Conservation (phyloP, 2,888 invertebrate species). For the Volucella inanis region DNA sequence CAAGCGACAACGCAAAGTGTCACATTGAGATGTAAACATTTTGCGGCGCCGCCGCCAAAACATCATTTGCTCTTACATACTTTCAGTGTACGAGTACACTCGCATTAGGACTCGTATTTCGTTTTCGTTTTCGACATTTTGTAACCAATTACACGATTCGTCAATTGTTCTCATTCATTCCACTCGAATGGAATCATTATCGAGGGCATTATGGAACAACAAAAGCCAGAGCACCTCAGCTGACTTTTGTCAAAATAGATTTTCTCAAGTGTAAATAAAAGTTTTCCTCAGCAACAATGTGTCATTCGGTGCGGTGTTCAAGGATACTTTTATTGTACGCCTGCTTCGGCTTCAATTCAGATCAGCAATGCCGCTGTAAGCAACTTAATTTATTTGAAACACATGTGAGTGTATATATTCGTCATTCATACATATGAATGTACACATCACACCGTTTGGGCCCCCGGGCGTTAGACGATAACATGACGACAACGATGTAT, state of each 20-base stretch:
- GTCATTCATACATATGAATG: too few relatives aligned
- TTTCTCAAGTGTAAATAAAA: conserved; percentile 57
- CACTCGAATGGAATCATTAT: conserved; percentile 52
- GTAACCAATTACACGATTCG: conserved; percentile 48
- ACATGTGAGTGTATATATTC: too few relatives aligned
- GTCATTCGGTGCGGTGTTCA: not conserved
- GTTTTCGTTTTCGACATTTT: not conserved
- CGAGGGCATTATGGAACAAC: conserved; percentile 11
- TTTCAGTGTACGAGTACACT: not conserved
- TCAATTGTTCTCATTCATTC: conserved; percentile 61
- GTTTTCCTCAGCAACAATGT: conserved; percentile 37
- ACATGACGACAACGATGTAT: too few relatives aligned
- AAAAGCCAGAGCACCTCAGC: conserved; percentile 32
- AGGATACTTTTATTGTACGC: too few relatives aligned
- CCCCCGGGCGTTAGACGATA: too few relatives aligned
- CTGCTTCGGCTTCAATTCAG: too few relatives aligned
- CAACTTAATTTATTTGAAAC: too few relatives aligned
- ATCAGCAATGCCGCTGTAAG: too few relatives aligned
- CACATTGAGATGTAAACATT: conserved; percentile 55
- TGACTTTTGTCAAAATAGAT: conserved; percentile 54
- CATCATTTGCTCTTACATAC: conserved; percentile 10
- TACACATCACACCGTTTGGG: too few relatives aligned
- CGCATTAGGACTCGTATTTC: not conserved
- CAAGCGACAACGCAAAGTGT: conserved; percentile 15
- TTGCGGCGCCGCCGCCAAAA: conserved; percentile 33